Conservation (phyloP, 2,113 vertebrate species). For the Chloroceryle aenea region DNA sequence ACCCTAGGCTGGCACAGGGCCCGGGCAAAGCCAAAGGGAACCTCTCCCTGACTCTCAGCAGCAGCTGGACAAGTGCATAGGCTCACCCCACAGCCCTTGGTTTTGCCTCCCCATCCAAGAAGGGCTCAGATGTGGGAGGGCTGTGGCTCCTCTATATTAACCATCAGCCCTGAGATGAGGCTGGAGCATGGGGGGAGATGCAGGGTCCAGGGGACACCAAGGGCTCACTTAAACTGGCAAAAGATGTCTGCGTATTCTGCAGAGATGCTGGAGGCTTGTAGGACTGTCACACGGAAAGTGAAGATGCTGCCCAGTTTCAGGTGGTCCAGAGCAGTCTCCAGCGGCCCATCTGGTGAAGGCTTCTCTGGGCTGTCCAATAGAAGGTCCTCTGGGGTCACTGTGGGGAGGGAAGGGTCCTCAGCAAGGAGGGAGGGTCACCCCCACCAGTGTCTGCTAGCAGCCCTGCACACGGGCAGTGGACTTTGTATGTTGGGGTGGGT, state of each 20-base stretch:
- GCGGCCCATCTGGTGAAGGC: slow-evolving; percentile 68
- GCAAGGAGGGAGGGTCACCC: neutral
- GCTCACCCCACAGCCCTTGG: neutral
- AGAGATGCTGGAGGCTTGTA: slow-evolving; percentile 96
- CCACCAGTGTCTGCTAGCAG: neutral
- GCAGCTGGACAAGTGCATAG: accelerated
- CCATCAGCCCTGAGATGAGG: accelerated
- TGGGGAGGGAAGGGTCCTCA: neutral
- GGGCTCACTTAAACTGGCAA: slow-evolving; percentile 96
- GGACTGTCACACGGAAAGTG: slow-evolving; percentile 95
- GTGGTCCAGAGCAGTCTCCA: slow-evolving; percentile 84
- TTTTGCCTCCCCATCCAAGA: neutral
- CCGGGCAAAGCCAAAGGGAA: neutral
- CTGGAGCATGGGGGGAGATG: neutral
- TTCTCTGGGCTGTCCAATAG: slow-evolving; percentile 84
- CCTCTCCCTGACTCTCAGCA: neutral
- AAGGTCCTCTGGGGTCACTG: slow-evolving; percentile 81
- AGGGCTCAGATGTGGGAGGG: neutral
- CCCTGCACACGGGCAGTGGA: accelerated
- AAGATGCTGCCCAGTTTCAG: slow-evolving; percentile 90
- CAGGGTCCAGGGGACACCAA: accelerated
- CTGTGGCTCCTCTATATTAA: neutral
- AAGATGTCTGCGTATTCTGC: slow-evolving; percentile 97
- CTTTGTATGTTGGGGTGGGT: accelerated
- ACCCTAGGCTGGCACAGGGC: neutral